A percentile compares a stretch with the other conserved stretches of the same genome.
Evolutionary conservation across 1,140 invertebrate species (phyloP).

Genomic region (Eciton burchellii): DNA sequence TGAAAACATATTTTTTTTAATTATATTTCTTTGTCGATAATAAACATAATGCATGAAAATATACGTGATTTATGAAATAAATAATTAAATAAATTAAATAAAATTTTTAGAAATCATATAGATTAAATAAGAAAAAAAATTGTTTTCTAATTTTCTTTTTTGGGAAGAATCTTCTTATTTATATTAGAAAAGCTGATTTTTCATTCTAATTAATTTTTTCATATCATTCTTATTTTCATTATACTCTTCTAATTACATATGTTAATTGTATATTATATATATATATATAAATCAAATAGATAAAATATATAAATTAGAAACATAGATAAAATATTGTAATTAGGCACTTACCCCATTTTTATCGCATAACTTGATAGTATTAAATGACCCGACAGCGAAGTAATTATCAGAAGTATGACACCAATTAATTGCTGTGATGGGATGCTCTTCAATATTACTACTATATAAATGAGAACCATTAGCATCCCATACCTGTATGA

Average conservation of each 20-base stretch:
- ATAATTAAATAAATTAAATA: no score
- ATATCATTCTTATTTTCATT: no score
- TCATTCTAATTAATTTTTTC: no score
- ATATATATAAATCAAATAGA: no score
- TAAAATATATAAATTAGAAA: no score
- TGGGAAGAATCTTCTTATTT: slow-evolving; percentile 30
- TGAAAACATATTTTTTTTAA: no score
- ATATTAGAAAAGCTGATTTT: neutral
- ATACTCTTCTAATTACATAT: neutral
- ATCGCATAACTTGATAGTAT: slow-evolving; percentile 96
- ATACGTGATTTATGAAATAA: no score
- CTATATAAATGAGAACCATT: slow-evolving; percentile 95
- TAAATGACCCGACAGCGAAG: slow-evolving; percentile 97
- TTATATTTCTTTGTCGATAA: no score
- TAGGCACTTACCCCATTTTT: slow-evolving; percentile 92
- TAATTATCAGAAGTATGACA: slow-evolving; percentile 95
- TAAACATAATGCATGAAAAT: no score
- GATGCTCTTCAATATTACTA: slow-evolving; percentile 94
- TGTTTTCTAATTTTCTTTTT: no score
- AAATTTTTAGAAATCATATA: no score
- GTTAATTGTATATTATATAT: neutral
- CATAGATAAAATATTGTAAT: neutral
- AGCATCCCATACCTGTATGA: slow-evolving; percentile 93
- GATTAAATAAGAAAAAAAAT: no score
- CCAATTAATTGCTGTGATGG: slow-evolving; percentile 96